Evolutionary conservation across 2,113 vertebrate species (phyloP), one percentile per base, ranked within the genome.

Genomic region (Actenoides hombroni): DNA sequence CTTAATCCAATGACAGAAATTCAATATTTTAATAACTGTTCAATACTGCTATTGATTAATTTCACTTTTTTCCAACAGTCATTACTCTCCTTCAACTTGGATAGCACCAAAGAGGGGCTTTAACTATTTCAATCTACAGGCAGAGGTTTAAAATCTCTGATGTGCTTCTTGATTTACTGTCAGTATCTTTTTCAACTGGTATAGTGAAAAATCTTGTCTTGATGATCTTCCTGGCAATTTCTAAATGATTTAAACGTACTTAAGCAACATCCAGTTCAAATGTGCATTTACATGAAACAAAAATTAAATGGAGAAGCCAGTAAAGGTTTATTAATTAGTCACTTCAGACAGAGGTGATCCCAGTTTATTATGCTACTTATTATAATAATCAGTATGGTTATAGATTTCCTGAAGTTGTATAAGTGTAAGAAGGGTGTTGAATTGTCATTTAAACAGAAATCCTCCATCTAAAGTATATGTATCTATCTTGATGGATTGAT

Each of bases 11-110:
- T 81, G 82, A 74, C 59, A 83, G 70, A 69, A 90, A 92, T 67
- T 77, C 75, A 95, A 59, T 74, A 61, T 92, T 95, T 87, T 80
- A 90, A 67, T 92, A 83, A 67, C 16, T 81, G 46, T 89, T 94
- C 77, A 90, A 70, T 92, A 39, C 9, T 51, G 24, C 17, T 80
- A 63, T 92, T 93, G 71, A 83, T 83, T 69, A 9, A 2, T 71
- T 71, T 64, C 4, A 5, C 20, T 59, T 42, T 40, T 17, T 21
- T 83, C 20, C 20, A 57, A 13, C 9, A 13, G 13, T 75, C n/a
- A 35, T 82, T 87, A 44, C 6, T 91, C 31, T 76, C 28, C 44
- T 92, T 93, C 49, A 59, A 42, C 31, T 79, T 79, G 16, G 7
- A 8, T 39, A 65, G 10, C 80, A 37, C 28, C 9, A 29, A 57